These are phyloP conservation scores for Botia kubotai DNA, from an alignment of 2,797 vertebrate species.

Conservation along the genomic window DNA sequence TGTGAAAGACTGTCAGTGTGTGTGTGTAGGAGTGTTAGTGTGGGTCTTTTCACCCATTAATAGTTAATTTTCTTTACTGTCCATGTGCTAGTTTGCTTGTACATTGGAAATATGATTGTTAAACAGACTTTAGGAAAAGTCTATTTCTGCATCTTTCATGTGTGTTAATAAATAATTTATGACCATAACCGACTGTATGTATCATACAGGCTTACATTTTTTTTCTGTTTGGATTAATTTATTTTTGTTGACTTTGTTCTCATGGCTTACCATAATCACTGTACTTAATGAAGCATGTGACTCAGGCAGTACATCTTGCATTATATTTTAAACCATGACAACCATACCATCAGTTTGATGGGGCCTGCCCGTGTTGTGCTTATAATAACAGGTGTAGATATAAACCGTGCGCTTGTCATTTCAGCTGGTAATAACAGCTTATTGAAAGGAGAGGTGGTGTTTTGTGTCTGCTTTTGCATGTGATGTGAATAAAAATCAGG, in stretches of 20 bases:
- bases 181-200: neutral
- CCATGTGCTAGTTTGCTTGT: neutral
- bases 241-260: neutral
- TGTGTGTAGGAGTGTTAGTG: constrained; percentile 28
- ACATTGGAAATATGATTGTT: neutral
- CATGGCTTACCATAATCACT: constrained; percentile 16
- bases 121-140: neutral
- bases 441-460: constrained; percentile 43
- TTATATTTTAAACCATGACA: constrained; percentile 8
- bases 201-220: neutral
- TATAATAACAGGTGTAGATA: constrained; percentile 63
- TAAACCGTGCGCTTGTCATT: constrained; percentile 44
- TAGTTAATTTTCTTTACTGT: neutral
- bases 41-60: neutral
- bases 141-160: neutral
- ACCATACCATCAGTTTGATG: neutral
- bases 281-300: constrained; percentile 29
- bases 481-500: constrained; percentile 46
- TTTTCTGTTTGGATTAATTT: constrained; percentile 5
- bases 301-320: constrained; percentile 1
- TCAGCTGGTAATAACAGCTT: constrained; percentile 62
- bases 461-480: constrained; percentile 51
- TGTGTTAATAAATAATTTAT: constrained; percentile 8
- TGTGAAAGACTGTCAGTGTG: neutral
- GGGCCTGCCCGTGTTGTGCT: constrained; percentile 52